phyloP scores from a whole-genome alignment of 2,888 invertebrate genomes.

The Mamestra brassicae region DNA sequence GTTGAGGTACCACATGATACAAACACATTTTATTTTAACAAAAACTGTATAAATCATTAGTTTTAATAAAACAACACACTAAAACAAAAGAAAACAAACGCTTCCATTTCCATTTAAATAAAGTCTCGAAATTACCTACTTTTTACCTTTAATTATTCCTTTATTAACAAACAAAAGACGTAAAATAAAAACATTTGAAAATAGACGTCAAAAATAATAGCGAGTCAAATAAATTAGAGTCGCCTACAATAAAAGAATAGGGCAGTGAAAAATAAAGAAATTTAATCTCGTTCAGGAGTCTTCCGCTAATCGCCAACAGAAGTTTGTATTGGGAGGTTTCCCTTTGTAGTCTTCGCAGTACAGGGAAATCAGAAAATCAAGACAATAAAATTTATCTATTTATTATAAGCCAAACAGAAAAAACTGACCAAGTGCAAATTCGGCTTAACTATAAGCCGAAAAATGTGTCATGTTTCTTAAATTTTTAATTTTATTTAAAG shows the following conservation, averaged over 20 bases:
- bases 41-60: background rate
- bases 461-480: too few relatives aligned
- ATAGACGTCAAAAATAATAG: conserved; percentile 69
- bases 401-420: too few relatives aligned
- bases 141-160: conserved; percentile 49
- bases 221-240: conserved; percentile 75
- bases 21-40: background rate
- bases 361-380: conserved; percentile 36
- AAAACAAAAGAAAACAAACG: conserved; percentile 38
- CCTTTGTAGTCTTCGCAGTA: conserved; percentile 35
- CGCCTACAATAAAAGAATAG: conserved; percentile 68
- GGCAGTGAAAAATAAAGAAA: conserved; percentile 76
- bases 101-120: conserved; percentile 16
- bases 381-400: too few relatives aligned
- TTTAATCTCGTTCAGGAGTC: conserved; percentile 75
- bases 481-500: too few relatives aligned
- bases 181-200: conserved; percentile 58
- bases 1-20: background rate
- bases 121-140: conserved; percentile 39
- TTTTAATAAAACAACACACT: conserved; percentile 6
- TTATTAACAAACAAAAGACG: conserved; percentile 54
- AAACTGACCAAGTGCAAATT: too few relatives aligned
- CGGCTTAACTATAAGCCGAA: too few relatives aligned
- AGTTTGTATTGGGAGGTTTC: conserved; percentile 71
- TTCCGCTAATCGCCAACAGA: conserved; percentile 77